These are phyloP conservation scores for Cephus nigrinus DNA, from an alignment of 2,888 invertebrate genomes.

Conservation along the genomic window DNA sequence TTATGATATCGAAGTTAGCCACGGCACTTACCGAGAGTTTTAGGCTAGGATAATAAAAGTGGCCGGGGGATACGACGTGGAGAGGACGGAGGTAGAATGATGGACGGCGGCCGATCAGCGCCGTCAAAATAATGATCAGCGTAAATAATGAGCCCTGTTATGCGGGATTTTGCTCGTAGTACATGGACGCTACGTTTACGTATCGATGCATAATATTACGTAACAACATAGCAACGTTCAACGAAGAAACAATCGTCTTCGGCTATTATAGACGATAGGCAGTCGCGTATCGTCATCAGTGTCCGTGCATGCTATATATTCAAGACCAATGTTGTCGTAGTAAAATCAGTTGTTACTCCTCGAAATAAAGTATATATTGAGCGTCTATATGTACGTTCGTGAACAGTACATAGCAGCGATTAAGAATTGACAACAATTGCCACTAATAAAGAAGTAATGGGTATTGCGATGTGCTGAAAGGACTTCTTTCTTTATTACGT, in stretches of 20 bases:
- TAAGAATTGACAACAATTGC: neutral
- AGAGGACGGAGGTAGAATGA: constrained; percentile 46
- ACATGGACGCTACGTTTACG: neutral
- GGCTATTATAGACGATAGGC: neutral
- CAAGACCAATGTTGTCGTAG: neutral
- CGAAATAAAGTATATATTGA: neutral
- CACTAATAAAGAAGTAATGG: neutral
- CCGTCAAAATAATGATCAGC: constrained; percentile 63
- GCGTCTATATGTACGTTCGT: neutral
- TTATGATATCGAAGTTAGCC: constrained; percentile 55
- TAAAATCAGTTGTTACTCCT: neutral
- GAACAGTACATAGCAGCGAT: neutral
- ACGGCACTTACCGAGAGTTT: constrained; percentile 57
- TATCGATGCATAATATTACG: neutral
- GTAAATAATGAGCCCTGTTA: constrained; percentile 58
- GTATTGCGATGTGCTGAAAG: neutral
- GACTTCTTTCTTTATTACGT: neutral
- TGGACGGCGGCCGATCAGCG: constrained; percentile 62
- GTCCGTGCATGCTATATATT: neutral
- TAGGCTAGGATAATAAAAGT: constrained; percentile 52
- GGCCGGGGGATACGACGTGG: constrained; percentile 21
- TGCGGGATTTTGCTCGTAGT: constrained; percentile 20
- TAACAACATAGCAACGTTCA: neutral
- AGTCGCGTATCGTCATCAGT: neutral
- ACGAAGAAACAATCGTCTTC: neutral